A percentile compares a stretch with the other conserved stretches of the same genome.
These are phyloP conservation scores for Troides aeacus DNA, from an alignment of 2,888 invertebrate genomes.

Conservation along the genomic window DNA sequence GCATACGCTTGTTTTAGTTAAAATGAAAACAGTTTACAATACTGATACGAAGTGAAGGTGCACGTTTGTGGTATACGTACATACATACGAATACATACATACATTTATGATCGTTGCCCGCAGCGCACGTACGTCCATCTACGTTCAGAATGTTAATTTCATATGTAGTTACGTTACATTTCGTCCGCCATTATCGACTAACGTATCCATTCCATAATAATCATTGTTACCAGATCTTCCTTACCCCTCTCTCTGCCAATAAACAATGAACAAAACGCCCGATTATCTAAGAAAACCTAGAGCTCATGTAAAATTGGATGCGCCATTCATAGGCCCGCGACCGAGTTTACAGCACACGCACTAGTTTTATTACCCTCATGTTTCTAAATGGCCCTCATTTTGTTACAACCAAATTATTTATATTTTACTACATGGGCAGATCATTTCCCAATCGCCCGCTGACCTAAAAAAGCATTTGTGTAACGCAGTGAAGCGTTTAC, in stretches of 20 bases:
- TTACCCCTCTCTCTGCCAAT: constrained; percentile 40
- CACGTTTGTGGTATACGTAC: constrained; percentile 33
- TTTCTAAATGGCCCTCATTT: constrained; percentile 80
- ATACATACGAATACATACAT: background rate
- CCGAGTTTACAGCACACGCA: constrained; percentile 75
- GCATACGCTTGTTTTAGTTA: constrained; percentile 33
- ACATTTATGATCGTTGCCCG: constrained; percentile 51
- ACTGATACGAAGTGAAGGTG: constrained; percentile 30
- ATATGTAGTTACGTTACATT: constrained; percentile 49
- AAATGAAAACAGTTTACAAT: constrained; percentile 41
- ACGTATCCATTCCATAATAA: constrained; percentile 48
- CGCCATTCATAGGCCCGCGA: constrained; percentile 59
- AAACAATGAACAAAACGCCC: constrained; percentile 30
- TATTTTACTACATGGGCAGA: constrained; percentile 76
- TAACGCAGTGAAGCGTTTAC: constrained; percentile 71
- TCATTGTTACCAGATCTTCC: constrained; percentile 50
- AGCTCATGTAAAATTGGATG: constrained; percentile 54
- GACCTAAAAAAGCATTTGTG: constrained; percentile 74
- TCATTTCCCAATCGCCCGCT: constrained; percentile 76
- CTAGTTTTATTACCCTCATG: constrained; percentile 80
- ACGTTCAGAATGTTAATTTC: constrained; percentile 71
- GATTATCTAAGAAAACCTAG: constrained; percentile 39
- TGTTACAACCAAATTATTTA: constrained; percentile 77
- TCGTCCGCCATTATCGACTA: constrained; percentile 58
- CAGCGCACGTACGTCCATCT: constrained; percentile 67